Percentiles rank a stretch among this genome's conserved stretches.
phyloP scores from a whole-genome alignment of 2,113 vertebrate genomes.

The Petromus typicus region DNA sequence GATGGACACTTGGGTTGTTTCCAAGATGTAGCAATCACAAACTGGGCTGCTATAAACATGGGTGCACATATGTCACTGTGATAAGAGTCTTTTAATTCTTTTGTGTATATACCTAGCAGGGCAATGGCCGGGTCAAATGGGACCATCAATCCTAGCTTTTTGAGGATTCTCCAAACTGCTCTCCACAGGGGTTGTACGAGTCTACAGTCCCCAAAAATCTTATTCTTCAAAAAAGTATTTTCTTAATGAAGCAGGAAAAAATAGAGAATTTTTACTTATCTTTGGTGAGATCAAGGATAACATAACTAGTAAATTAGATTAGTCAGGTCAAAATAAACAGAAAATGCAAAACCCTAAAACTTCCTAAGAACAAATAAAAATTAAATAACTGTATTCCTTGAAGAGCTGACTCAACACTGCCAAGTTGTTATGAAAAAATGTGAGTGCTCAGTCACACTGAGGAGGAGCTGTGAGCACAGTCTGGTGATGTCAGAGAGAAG shows the following conservation, averaged over 20 bases:
- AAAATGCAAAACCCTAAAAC: background rate
- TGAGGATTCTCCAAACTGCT: too few relatives aligned
- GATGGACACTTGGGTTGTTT: too few relatives aligned
- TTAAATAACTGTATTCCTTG: background rate
- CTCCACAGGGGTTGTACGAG: too few relatives aligned
- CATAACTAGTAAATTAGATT: background rate
- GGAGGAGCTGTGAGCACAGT: background rate
- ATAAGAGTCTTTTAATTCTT: too few relatives aligned
- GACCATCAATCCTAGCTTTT: too few relatives aligned
- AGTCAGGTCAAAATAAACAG: background rate
- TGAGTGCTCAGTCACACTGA: background rate
- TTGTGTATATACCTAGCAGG: too few relatives aligned
- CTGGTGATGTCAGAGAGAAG: background rate
- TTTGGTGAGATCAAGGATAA: background rate
- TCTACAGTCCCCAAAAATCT: too few relatives aligned
- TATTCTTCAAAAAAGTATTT: slow-evolving; percentile 8
- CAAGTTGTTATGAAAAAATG: background rate
- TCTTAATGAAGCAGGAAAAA: background rate
- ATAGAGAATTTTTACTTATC: background rate
- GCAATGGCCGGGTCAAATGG: too few relatives aligned
- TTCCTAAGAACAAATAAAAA: background rate
- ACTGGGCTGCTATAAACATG: too few relatives aligned
- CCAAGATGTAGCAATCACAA: too few relatives aligned
- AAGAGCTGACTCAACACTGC: background rate
- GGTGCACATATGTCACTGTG: too few relatives aligned